Evolutionary conservation across 1,140 invertebrate species (phyloP).

Genomic region (Bicyclus anynana): DNA sequence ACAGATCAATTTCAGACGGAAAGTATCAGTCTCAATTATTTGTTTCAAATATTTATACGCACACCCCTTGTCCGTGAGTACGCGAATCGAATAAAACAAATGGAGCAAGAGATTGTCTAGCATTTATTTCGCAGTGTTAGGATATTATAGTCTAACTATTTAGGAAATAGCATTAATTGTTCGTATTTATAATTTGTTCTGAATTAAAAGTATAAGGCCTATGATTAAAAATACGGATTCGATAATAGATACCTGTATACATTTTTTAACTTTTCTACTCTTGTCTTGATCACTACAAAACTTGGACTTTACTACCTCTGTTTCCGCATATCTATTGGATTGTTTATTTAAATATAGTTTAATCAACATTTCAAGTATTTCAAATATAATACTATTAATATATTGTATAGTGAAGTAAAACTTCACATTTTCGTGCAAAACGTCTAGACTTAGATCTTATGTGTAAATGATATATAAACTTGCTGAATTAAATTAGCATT

Average conservation of each 20-base stretch:
- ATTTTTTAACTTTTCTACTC: slow-evolving; percentile 10
- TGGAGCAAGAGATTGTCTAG: slow-evolving; percentile 13
- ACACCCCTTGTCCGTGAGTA: slow-evolving; percentile 16
- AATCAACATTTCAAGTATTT: neutral
- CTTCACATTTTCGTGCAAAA: slow-evolving; percentile 51
- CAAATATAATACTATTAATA: slow-evolving; percentile 19
- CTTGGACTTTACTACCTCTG: slow-evolving; percentile 47
- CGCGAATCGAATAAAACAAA: neutral
- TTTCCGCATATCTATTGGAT: slow-evolving; percentile 55
- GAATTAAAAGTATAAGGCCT: slow-evolving; percentile 24
- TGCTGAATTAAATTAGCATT: slow-evolving; percentile 71
- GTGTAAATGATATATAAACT: slow-evolving; percentile 59
- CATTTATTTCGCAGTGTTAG: slow-evolving; percentile 27
- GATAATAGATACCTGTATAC: slow-evolving; percentile 2
- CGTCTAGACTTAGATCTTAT: slow-evolving; percentile 51
- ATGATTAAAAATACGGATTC: slow-evolving; percentile 20
- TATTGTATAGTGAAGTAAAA: slow-evolving; percentile 53
- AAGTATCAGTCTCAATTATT: neutral
- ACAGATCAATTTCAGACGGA: neutral
- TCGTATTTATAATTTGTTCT: slow-evolving; percentile 21
- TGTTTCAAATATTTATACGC: slow-evolving; percentile 13
- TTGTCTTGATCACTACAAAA: slow-evolving; percentile 21
- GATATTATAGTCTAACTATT: slow-evolving; percentile 19
- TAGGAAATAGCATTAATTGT: slow-evolving; percentile 19
- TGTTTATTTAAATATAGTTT: slow-evolving; percentile 7